These are phyloP conservation scores for Aplodontia rufa DNA, from an alignment of 2,113 vertebrate genomes.

Conservation along the genomic window DNA sequence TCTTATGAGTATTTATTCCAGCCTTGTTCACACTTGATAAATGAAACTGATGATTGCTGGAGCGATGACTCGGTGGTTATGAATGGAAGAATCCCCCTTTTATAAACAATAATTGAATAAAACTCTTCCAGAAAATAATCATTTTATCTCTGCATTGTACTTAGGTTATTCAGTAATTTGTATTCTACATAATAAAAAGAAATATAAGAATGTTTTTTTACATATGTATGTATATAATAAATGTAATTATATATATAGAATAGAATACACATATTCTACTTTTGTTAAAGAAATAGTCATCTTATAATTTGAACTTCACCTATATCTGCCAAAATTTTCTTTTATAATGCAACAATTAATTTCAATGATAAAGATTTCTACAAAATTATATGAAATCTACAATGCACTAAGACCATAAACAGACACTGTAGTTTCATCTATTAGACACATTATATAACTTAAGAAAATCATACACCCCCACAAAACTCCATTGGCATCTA, in stretches of 20 bases:
- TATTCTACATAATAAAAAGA: not conserved
- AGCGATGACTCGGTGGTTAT: too few species aligned
- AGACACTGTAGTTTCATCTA: fast-evolving
- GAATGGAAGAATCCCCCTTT: not conserved
- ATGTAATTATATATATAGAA: too few species aligned
- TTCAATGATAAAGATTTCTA: not conserved
- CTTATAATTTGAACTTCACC: not conserved
- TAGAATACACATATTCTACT: too few species aligned
- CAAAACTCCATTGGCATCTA: not conserved
- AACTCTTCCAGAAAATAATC: not conserved
- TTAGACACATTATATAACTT: not conserved
- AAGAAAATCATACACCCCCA: not conserved
- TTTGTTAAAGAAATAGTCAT: not conserved
- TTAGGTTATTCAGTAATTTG: not conserved
- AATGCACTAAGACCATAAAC: not conserved
- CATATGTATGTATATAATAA: not conserved
- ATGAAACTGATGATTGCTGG: too few species aligned
- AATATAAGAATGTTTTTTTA: too few species aligned
- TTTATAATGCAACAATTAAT: not conserved
- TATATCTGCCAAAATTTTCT: not conserved
- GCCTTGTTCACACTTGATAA: too few species aligned
- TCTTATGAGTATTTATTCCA: too few species aligned
- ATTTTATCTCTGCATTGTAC: not conserved
- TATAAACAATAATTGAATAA: not conserved
- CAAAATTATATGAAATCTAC: not conserved